phyloP scores from a whole-genome alignment of 2,888 invertebrate genomes.

The Apodemia hepburni region DNA sequence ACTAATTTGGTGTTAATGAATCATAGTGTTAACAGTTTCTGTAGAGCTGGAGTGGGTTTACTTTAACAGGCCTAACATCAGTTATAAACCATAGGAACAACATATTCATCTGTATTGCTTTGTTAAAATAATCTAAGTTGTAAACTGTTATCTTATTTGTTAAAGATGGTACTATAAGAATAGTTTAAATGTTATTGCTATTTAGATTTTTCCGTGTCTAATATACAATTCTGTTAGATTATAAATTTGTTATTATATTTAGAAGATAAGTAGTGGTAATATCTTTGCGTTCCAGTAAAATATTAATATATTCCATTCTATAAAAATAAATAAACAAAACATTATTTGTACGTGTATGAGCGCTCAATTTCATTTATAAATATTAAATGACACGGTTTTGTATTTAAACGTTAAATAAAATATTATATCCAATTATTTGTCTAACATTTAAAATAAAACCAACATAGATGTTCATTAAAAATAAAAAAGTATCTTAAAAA shows the following conservation, averaged over 20 bases:
- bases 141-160: conserved; percentile 7
- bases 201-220: conserved; percentile 13
- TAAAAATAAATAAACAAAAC: too few relatives aligned
- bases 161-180: neutral
- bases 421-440: neutral
- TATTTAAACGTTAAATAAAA: neutral
- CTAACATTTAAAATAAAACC: neutral
- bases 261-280: neutral
- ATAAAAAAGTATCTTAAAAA: too few relatives aligned
- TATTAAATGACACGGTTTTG: neutral
- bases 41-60: neutral
- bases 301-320: too few relatives aligned
- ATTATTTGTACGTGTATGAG: neutral
- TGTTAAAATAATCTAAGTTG: conserved; percentile 2
- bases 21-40: too few relatives aligned
- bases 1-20: too few relatives aligned
- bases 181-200: conserved; percentile 10
- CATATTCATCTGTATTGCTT: neutral
- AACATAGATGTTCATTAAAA: neutral
- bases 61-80: conserved; percentile 7
- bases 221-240: conserved; percentile 7
- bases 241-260: conserved; percentile 7
- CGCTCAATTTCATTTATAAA: conserved; percentile 2
- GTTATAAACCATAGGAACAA: neutral
- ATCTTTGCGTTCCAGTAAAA: conserved; percentile 5